Evolutionary conservation across 2,797 vertebrate genomes (phyloP).

Genomic region (Sebastes diploproa): DNA sequence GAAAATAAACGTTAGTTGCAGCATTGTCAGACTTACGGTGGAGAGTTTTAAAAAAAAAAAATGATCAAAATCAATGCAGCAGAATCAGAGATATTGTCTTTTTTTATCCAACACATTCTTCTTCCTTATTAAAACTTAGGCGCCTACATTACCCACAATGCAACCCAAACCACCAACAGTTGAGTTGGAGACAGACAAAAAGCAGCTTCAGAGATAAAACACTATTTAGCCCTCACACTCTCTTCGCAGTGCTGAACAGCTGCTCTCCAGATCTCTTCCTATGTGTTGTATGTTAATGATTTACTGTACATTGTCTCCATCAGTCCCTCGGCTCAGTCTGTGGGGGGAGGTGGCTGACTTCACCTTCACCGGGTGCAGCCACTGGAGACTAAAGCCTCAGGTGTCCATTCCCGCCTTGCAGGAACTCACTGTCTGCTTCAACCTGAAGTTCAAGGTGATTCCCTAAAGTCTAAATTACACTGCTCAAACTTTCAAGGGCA

Average conservation of each 20-base stretch:
- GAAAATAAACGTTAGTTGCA: no score
- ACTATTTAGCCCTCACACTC: neutral
- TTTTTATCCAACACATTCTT: no score
- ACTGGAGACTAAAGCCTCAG: conserved; percentile 66
- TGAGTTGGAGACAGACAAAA: neutral
- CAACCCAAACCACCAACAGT: neutral
- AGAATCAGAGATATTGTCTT: no score
- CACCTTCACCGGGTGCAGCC: conserved; percentile 11
- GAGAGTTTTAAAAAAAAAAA: no score
- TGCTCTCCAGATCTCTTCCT: neutral
- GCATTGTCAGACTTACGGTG: no score
- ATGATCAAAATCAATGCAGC: no score
- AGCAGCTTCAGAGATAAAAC: neutral
- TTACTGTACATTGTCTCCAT: neutral
- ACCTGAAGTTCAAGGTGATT: conserved; percentile 56
- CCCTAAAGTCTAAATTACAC: neutral
- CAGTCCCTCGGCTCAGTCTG: conserved; percentile 61
- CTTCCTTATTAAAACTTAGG: no score
- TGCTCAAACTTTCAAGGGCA: neutral
- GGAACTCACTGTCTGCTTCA: conserved; percentile 78
- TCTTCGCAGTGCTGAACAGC: neutral
- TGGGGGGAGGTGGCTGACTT: conserved; percentile 77
- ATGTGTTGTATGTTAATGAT: neutral
- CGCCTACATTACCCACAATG: neutral
- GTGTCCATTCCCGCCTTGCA: conserved; percentile 66